A percentile compares a stretch with the other conserved stretches of the same genome.
Conservation (phyloP, 2,888 invertebrate species). For the Spatulosminthurus flaviceps region DNA sequence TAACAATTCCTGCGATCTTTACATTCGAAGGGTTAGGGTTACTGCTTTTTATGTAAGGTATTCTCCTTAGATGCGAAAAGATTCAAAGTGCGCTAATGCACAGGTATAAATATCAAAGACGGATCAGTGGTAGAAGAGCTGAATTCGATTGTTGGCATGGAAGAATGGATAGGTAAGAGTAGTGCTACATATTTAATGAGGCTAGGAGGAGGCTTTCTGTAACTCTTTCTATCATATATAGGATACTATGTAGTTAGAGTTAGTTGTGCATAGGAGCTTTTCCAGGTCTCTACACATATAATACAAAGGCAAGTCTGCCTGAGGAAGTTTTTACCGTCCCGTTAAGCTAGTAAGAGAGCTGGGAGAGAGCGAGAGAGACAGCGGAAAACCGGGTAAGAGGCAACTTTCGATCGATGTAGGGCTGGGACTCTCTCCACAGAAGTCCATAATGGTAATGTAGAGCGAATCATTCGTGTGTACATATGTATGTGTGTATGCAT, state of each 20-base stretch:
- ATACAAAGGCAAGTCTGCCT: not conserved
- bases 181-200: conserved; percentile 25
- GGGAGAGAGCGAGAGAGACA: too few species aligned
- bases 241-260: not conserved
- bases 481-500: too few species aligned
- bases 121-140: not conserved
- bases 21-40: too few species aligned
- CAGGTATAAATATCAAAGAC: not conserved
- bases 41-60: too few species aligned
- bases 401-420: conserved; percentile 22
- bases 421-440: not conserved
- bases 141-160: conserved; percentile 20
- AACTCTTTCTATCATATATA: conserved; percentile 2
- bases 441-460: not conserved
- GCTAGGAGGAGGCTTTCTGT: not conserved
- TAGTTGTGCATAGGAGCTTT: not conserved
- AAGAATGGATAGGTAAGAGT: conserved; percentile 18
- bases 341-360: conserved; percentile 5
- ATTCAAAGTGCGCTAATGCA: too few species aligned
- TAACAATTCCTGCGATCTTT: too few species aligned
- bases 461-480: not conserved
- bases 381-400: conserved; percentile 25
- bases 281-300: not conserved
- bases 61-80: too few species aligned
- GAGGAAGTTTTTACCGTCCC: not conserved